phyloP scores from a whole-genome alignment of 2,113 vertebrate species.

The Perognathus longimembris region DNA sequence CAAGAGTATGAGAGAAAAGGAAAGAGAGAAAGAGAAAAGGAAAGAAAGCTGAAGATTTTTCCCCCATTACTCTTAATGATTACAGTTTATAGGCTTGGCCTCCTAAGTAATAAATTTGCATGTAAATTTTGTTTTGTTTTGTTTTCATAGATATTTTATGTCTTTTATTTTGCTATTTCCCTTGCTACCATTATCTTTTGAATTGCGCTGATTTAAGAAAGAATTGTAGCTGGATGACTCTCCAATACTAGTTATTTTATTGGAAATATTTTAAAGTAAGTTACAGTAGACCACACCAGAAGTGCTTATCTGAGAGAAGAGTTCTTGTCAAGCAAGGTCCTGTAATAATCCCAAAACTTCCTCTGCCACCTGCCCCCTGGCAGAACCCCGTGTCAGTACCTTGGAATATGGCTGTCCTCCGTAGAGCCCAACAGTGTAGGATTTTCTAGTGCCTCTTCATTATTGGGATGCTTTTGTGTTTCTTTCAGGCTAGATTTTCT shows the following conservation, averaged over 20 bases:
- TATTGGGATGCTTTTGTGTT: background rate
- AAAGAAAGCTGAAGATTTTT: too few relatives aligned
- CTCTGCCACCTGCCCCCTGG: background rate
- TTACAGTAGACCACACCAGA: background rate
- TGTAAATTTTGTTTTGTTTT: background rate
- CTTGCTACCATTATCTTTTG: background rate
- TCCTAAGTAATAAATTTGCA: slow-evolving; percentile 13
- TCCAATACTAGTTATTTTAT: slow-evolving; percentile 15
- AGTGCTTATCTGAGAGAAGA: background rate
- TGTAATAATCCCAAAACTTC: background rate
- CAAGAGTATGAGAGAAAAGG: too few relatives aligned
- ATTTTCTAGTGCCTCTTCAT: background rate
- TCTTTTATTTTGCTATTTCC: slow-evolving; percentile 1
- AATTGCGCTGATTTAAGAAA: slow-evolving; percentile 25
- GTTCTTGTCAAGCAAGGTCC: background rate
- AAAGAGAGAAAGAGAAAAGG: too few relatives aligned
- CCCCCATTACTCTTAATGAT: slow-evolving; percentile 36
- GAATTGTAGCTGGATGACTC: background rate
- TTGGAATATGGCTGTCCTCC: rapidly evolving
- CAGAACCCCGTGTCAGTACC: background rate
- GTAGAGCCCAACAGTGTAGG: background rate
- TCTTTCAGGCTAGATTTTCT: background rate
- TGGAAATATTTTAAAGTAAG: slow-evolving; percentile 35
- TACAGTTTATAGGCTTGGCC: slow-evolving; percentile 14
- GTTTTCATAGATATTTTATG: background rate